These are phyloP conservation scores for Julus scandinavius DNA, from an alignment of 2,888 invertebrate genomes.

Conservation along the genomic window DNA sequence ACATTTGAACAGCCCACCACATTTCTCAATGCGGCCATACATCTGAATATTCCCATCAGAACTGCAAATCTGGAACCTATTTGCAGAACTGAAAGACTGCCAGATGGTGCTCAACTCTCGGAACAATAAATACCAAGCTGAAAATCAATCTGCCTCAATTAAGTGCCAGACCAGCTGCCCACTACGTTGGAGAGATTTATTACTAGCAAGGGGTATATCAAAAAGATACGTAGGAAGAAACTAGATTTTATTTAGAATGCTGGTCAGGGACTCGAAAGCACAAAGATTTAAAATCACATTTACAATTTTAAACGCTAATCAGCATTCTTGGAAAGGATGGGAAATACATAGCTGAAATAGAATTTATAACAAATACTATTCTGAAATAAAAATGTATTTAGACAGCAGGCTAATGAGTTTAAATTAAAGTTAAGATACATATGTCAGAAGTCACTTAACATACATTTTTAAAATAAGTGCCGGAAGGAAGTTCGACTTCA, in stretches of 20 bases:
- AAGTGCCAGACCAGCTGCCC: slow-evolving; percentile 29
- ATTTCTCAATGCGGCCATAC: not conserved
- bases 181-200: slow-evolving; percentile 14
- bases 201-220: not conserved
- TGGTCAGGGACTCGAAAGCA: not conserved
- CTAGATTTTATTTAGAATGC: not conserved
- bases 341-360: not conserved
- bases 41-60: not conserved
- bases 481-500: too few species aligned
- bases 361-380: not conserved
- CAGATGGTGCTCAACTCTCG: slow-evolving; percentile 22
- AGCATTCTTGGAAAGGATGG: not conserved
- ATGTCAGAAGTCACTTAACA: too few species aligned
- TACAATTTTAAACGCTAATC: not conserved
- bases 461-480: too few species aligned
- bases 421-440: not conserved
- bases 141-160: slow-evolving; percentile 38
- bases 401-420: not conserved
- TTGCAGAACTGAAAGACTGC: slow-evolving; percentile 1
- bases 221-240: slow-evolving; percentile 22
- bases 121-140: slow-evolving; percentile 28
- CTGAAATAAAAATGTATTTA: not conserved
- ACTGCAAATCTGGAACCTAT: not conserved
- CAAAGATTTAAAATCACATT: too few species aligned
- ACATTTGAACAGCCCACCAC: not conserved